Base-by-base conservation (phyloP, 2,113 vertebrate species). In the Narcine bancroftii region DNA sequence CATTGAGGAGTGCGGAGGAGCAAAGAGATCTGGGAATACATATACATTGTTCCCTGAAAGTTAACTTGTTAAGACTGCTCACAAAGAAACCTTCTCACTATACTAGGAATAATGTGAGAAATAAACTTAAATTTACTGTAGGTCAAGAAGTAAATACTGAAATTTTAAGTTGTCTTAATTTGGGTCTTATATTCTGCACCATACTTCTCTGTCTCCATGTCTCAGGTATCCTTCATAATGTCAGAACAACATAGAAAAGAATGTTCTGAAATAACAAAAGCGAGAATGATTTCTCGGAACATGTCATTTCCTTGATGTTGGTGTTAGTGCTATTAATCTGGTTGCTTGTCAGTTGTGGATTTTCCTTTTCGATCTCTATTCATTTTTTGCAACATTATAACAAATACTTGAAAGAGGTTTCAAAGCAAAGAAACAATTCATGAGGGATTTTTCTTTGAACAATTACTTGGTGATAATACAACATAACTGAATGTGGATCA, bases 321-420 rank as follows among this genome's bases (percentile, higher is more conserved):
- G 33, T 87, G 33, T 87, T n/a, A 87, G 56, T 63, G 81, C 81
- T 36, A 39, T 87, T 53, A 87, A 60, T 87, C 81, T 60, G 17
- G 11, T n/a, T 29, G 19, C 50, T 19, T 15, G 36, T 6, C 81
- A 15, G 33, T 63, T 87, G 53, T 36, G 81, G 81, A 60, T 60
- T 87, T 60, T 87, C n/a, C 50, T 87, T 87, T 87, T 87, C 53
- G 60, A 56, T 87, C 56, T 87, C 56, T 60, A 19, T 87, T 56
- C n/a, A 60, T 33, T 87, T 60, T 63, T 87, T 87, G 53, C 53
- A 60, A 15, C 15, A n/a, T 87, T 63, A 60, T 87, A 87, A 87
- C 81, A 87, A 87, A 63, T 60, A 87, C 53, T 87, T n/a, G 36
- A 60, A n/a, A 36, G 81, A 9, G 5, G 15, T 15, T 87, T 87